Base-by-base conservation (phyloP, 2,797 vertebrate species). In the Brachyalestes nurse region DNA sequence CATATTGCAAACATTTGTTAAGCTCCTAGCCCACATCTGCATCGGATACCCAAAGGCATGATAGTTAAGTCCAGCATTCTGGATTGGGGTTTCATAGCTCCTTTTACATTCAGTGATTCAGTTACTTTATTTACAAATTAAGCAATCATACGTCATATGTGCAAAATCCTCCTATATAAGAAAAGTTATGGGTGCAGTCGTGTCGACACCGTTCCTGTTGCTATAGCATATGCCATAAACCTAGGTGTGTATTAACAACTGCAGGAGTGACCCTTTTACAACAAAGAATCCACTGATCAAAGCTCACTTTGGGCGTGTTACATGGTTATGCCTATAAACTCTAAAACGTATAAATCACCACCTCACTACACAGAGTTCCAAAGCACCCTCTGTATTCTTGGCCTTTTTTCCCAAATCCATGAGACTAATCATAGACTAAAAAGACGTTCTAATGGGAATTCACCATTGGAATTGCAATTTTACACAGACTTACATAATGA, bases 301-400 rank as follows among this genome's bases (percentile, higher is more conserved):
- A 57, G 71, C 5, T 72, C 71, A 58, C 5, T 40, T 57, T 72
- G 17, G 71, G 51, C 38, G 70, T 55, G 70, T 57, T 23, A 25
- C 21, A 23, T 17, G 25, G 5, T 51, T 53, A 16, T 34, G 25
- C 25, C 49, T 38, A 4, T 34, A 10, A 72, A 25, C 25, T 71
- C 45, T 23, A 66, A 17, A 49, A 23, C 4, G 17, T 21, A 4
- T 67, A 4, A 21, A 69, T 21, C 49, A 70, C 16, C 21, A 49
- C 21, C 10, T 28, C 45, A 25, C 45, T 8, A 8, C 19, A 17
- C 19, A 21, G 17, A 42, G 14, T n/a, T 40, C 16, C 16, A 8
- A 66, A 42, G 0, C 45, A 34, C 12, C 40, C 47, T 45, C 10
- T 67, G 19, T 47, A 28, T 28, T 28, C 28, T 45, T 64, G 13